Percentiles rank a stretch among this genome's conserved stretches.
Evolutionary conservation across 2,797 vertebrate genomes (phyloP).

Genomic region (Melanogrammus aeglefinus): DNA sequence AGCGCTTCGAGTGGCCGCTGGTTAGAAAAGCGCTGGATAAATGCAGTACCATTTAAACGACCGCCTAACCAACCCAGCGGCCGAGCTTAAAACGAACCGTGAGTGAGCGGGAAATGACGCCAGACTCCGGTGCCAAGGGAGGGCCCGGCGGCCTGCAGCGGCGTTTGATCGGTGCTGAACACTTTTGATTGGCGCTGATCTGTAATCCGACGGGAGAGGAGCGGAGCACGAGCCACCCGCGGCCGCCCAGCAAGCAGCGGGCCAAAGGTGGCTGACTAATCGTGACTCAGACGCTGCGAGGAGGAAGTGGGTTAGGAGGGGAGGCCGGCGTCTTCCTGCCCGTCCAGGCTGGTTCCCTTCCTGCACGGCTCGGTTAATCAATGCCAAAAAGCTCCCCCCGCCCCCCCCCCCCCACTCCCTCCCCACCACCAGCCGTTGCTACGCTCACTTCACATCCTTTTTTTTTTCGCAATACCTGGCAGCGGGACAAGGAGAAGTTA

Average conservation of each 20-base stretch:
- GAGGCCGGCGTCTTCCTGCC: constrained; percentile 31
- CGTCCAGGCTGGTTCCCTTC: constrained; percentile 12
- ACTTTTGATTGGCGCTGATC: constrained; percentile 16
- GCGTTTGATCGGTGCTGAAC: background rate
- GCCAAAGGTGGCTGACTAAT: constrained; percentile 55
- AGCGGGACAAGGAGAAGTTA: constrained; percentile 10
- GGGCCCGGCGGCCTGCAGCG: background rate
- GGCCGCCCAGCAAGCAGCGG: constrained; percentile 31
- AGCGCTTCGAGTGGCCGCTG: background rate
- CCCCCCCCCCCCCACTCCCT: no score
- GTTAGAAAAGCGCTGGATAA: background rate
- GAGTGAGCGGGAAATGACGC: no score
- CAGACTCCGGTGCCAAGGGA: no score
- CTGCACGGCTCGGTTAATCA: background rate
- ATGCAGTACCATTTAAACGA: background rate
- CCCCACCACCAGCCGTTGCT: no score
- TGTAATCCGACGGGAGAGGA: constrained; percentile 54
- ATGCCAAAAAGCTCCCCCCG: background rate
- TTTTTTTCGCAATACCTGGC: background rate
- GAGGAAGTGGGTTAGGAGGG: background rate
- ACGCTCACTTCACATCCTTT: background rate
- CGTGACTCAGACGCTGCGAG: constrained; percentile 50
- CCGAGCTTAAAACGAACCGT: background rate
- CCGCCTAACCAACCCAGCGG: no score
- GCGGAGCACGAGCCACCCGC: constrained; percentile 32